Conservation (phyloP, 2,113 vertebrate species). For the Potamarius usumacintae region DNA sequence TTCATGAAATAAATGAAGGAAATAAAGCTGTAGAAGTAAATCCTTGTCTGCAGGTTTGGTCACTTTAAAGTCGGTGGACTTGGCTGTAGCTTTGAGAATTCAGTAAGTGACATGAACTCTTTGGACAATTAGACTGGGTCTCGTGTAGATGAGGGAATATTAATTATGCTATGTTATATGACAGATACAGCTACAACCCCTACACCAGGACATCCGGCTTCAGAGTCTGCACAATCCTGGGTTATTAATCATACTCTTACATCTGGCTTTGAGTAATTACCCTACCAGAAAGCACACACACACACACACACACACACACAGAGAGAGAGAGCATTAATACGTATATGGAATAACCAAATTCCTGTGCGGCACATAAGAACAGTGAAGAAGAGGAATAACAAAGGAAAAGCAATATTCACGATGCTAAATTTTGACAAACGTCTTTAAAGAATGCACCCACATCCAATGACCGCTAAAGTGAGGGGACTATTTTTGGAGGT, state of each 20-base stretch:
- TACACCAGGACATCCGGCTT: conserved; percentile 61
- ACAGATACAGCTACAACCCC: conserved; percentile 22
- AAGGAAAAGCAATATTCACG: conserved; percentile 3
- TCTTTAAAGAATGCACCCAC: conserved; percentile 1
- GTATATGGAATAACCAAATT: conserved; percentile 9
- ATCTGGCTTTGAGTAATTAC: conserved; percentile 73
- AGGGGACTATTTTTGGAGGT: conserved; percentile 56
- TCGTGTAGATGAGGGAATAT: conserved; percentile 14
- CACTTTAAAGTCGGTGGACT: neutral
- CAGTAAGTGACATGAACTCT: conserved; percentile 20
- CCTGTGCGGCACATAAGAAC: neutral
- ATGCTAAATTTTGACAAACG: conserved; percentile 19
- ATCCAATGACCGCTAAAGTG: conserved; percentile 50
- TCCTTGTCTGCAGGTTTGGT: neutral
- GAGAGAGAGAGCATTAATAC: neutral
- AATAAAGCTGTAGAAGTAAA: neutral
- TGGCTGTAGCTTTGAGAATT: neutral
- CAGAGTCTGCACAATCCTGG: conserved; percentile 62
- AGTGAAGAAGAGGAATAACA: conserved; percentile 7
- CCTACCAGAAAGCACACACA: conserved; percentile 37
- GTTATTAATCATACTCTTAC: conserved; percentile 75
- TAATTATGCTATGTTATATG: conserved; percentile 35
- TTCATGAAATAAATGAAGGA: neutral
- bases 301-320: conserved; percentile 23
- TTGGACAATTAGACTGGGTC: neutral